Evolutionary conservation across 1,140 invertebrate species (phyloP), one percentile per base, ranked within the genome.

Genomic region (Mya arenaria): DNA sequence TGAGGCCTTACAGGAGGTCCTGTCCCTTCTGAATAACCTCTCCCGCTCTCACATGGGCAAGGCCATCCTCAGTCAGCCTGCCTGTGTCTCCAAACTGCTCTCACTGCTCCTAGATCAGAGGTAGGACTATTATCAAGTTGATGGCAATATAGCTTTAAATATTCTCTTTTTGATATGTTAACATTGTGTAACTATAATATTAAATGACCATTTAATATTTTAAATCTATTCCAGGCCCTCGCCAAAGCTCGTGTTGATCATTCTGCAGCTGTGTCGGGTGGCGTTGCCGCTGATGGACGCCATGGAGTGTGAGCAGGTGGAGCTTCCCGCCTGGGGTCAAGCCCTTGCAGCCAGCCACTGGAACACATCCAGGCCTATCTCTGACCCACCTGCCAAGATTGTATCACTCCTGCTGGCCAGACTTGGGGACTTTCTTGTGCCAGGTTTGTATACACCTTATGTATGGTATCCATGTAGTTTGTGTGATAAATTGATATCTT

Each of bases 391-490:
- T 10, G 88, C 90, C 44, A 87, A 86, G 60, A 92, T 93, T 56
- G 90, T 89, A 60, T 89, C 86, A 52, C 83, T 93, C 13, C 82
- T 93, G 17, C 82, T 93, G 73, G 90, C 91, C 32, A 92, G 93
- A 71, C 86, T 93, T 32, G 92, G 92, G 25, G 92, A 93, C 75
- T 92, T 92, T 68, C 85, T 93, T 8, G 90, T 93, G n/a, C 92
- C 92, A 68, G 92, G 92, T 92, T 85, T 30, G 73, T 69, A 15
- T 8, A 32, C n/a, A n/a, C n/a, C n/a, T n/a, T n/a, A n/a, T n/a
- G n/a, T n/a, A n/a, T n/a, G n/a, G n/a, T n/a, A n/a, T n/a, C n/a
- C n/a, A n/a, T n/a, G n/a, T n/a, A n/a, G n/a, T n/a, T n/a, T n/a
- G n/a, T n/a, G n/a, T n/a, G n/a, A n/a, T n/a, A n/a, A n/a, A n/a